A percentile compares a stretch with the other conserved stretches of the same genome.
Evolutionary conservation across 2,888 invertebrate genomes (phyloP).

Genomic region (Heliconius charithonia): DNA sequence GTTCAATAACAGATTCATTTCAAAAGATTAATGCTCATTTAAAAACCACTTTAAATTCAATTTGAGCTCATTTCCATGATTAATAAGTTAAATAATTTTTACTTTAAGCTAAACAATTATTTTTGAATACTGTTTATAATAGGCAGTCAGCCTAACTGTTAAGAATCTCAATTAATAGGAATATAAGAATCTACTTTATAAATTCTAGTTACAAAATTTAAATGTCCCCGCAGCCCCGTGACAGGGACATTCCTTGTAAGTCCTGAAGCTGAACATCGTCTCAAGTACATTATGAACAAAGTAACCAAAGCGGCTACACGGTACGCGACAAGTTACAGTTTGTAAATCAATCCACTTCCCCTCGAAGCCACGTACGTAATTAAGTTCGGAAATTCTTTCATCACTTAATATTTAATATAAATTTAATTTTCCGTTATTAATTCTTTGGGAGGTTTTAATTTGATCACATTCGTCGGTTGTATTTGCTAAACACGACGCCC

Average conservation of each 20-base stretch:
- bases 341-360: neutral
- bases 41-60: slow-evolving; percentile 3
- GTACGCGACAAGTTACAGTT: neutral
- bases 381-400: slow-evolving; percentile 13
- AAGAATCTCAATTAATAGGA: too few relatives aligned
- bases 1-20: slow-evolving; percentile 37
- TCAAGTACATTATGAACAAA: neutral
- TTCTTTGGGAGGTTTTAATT: slow-evolving; percentile 18
- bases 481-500: neutral
- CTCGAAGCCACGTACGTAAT: slow-evolving; percentile 1
- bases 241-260: too few relatives aligned
- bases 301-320: neutral
- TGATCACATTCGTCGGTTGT: slow-evolving; percentile 12
- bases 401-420: slow-evolving; percentile 19
- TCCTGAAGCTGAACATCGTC: too few relatives aligned
- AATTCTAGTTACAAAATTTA: too few relatives aligned
- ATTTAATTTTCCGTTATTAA: slow-evolving; percentile 20
- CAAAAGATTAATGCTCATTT: slow-evolving; percentile 27
- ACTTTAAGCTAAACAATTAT: neutral
- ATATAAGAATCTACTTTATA: too few relatives aligned
- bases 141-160: neutral
- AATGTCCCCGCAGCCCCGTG: too few relatives aligned
- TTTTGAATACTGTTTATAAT: neutral
- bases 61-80: neutral
- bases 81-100: neutral